Percentiles rank a stretch among this genome's conserved stretches.
phyloP scores from a whole-genome alignment of 2,113 vertebrate species.

The Calyptomena viridis region DNA sequence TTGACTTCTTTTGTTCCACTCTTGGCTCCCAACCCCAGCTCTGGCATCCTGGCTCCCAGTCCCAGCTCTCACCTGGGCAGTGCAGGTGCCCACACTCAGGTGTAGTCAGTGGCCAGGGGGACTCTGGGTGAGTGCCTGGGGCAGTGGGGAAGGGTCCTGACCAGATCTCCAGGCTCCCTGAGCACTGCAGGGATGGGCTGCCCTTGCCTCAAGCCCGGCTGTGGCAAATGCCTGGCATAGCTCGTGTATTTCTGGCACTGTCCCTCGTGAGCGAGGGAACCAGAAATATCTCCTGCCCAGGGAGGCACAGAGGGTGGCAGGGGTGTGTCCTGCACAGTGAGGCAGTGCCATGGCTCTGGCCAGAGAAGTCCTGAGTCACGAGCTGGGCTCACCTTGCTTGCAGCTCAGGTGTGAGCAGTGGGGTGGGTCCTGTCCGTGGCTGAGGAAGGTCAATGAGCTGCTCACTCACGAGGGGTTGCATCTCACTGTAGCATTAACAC shows the following conservation, averaged over 20 bases:
- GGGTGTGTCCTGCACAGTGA: fast-evolving
- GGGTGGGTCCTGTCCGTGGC: background rate
- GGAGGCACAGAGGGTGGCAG: background rate
- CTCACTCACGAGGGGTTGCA: background rate
- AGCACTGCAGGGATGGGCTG: background rate
- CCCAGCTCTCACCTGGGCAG: background rate
- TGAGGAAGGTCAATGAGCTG: background rate
- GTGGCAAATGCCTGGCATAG: background rate
- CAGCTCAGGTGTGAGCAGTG: background rate
- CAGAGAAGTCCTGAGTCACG: background rate
- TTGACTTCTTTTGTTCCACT: background rate
- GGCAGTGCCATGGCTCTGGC: fast-evolving
- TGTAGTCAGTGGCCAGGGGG: background rate
- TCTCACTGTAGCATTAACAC: background rate
- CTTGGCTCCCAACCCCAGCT: background rate
- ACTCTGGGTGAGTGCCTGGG: background rate
- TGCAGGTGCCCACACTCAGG: fast-evolving
- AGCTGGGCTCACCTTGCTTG: background rate
- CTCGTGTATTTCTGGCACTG: background rate
- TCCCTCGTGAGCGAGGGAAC: background rate
- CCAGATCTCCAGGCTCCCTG: background rate
- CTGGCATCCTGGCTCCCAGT: background rate
- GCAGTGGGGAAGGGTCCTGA: background rate
- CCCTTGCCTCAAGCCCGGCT: background rate
- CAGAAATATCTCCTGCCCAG: background rate